Evolutionary conservation across 2,797 vertebrate species (phyloP).

Genomic region (Gymnodraco acuticeps): DNA sequence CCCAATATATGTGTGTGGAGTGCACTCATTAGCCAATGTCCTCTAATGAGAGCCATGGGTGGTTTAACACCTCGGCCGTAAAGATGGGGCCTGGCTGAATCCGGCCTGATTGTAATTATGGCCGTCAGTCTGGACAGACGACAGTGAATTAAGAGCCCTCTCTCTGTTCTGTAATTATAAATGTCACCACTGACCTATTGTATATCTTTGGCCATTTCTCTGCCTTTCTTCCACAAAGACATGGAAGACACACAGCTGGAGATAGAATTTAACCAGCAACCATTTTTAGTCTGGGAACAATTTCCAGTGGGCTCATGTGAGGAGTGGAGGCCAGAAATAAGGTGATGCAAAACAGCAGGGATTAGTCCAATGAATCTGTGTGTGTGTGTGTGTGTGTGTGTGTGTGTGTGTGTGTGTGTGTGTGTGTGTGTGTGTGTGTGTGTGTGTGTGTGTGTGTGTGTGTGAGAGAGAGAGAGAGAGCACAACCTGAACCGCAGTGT

Average conservation of each 20-base stretch:
- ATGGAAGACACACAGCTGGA: constrained; percentile 60
- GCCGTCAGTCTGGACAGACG: constrained; percentile 64
- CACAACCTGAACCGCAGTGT: constrained; percentile 49
- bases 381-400: constrained; percentile 15
- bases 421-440: constrained; percentile 8
- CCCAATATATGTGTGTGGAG: constrained; percentile 51
- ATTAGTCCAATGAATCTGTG: constrained; percentile 26
- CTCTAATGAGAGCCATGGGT: constrained; percentile 79
- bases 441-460: constrained; percentile 13
- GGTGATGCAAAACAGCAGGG: constrained; percentile 63
- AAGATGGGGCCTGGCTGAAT: constrained; percentile 62
- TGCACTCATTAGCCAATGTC: constrained; percentile 76
- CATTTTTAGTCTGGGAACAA: constrained; percentile 36
- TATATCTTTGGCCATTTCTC: constrained; percentile 52
- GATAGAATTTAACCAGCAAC: constrained; percentile 64
- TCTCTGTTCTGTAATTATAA: constrained; percentile 76
- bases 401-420: constrained; percentile 20
- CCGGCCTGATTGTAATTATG: constrained; percentile 79
- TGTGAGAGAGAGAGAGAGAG: constrained; percentile 2
- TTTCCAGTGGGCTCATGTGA: constrained; percentile 54
- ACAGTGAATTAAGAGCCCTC: constrained; percentile 54
- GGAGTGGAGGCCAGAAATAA: constrained; percentile 55
- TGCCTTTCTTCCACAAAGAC: constrained; percentile 43
- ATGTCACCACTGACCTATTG: constrained; percentile 69
- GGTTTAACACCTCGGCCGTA: constrained; percentile 76